Evolutionary conservation across 2,113 vertebrate genomes (phyloP).

Genomic region (Mus musculus): DNA sequence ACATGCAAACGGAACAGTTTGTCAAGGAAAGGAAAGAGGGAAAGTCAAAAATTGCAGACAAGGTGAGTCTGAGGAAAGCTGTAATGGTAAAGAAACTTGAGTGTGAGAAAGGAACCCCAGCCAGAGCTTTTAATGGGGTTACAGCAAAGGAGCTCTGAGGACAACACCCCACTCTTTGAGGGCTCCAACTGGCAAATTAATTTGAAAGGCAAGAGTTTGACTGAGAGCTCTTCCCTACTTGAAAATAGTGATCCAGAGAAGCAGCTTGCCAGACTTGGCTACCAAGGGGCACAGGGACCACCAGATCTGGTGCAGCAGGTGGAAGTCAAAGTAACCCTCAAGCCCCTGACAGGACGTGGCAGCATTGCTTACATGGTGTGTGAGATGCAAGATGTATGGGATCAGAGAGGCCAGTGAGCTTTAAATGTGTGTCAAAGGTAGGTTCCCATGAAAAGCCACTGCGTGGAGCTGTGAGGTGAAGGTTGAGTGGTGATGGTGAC

Average conservation of each 20-base stretch:
- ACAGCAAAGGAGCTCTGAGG: background rate
- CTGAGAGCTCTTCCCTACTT: background rate
- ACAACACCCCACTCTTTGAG: background rate
- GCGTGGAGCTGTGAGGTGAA: background rate
- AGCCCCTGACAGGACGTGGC: background rate
- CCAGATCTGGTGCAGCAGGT: background rate
- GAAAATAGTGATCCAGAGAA: background rate
- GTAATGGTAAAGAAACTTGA: background rate
- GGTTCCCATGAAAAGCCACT: background rate
- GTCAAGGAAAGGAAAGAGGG: background rate
- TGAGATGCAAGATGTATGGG: background rate
- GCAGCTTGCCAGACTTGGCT: background rate
- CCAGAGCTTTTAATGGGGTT: background rate
- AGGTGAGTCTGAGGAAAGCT: background rate
- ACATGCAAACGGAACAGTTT: background rate
- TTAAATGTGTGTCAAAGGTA: background rate
- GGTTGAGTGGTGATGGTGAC: background rate
- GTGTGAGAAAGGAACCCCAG: background rate
- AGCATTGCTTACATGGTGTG: background rate
- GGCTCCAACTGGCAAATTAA: background rate
- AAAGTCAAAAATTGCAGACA: background rate
- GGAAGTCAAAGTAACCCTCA: background rate
- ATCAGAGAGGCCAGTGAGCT: background rate
- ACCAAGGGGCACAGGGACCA: background rate
- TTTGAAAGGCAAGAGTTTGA: background rate